phyloP scores from a whole-genome alignment of 2,888 invertebrate genomes.

The Myathropa florea region DNA sequence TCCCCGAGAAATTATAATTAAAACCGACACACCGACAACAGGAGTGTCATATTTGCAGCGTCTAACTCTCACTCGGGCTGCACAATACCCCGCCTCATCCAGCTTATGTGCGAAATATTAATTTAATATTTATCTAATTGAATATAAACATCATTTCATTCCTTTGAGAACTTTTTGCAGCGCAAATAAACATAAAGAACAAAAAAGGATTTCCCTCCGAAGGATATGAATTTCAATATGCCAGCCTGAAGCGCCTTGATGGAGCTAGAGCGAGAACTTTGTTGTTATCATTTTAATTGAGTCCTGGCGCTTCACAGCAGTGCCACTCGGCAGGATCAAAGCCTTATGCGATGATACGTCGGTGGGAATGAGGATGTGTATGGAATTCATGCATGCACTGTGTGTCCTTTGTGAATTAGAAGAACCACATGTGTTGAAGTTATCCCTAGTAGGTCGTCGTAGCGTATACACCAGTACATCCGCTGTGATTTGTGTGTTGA shows the following conservation, averaged over 20 bases:
- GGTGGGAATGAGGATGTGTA: not conserved
- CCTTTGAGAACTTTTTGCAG: not conserved
- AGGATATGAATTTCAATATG: not conserved
- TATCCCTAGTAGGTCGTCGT: not conserved
- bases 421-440: conserved; percentile 5
- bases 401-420: conserved; percentile 15
- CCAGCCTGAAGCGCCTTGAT: not conserved
- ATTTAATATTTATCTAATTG: not conserved
- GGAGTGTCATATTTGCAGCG: not conserved
- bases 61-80: not conserved
- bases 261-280: not conserved
- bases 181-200: not conserved
- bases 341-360: not conserved
- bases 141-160: not conserved
- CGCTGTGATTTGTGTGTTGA: not conserved
- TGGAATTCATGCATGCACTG: not conserved
- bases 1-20: not conserved
- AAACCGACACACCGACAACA: not conserved
- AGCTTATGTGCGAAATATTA: not conserved
- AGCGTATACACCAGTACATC: not conserved
- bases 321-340: not conserved
- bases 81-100: not conserved
- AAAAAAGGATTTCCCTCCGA: not conserved
- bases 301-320: not conserved
- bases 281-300: not conserved